Percentiles rank a stretch among this genome's conserved stretches.
Conservation (phyloP, 64 coral and sea anemone species). For the Pocillopora verrucosa region DNA sequence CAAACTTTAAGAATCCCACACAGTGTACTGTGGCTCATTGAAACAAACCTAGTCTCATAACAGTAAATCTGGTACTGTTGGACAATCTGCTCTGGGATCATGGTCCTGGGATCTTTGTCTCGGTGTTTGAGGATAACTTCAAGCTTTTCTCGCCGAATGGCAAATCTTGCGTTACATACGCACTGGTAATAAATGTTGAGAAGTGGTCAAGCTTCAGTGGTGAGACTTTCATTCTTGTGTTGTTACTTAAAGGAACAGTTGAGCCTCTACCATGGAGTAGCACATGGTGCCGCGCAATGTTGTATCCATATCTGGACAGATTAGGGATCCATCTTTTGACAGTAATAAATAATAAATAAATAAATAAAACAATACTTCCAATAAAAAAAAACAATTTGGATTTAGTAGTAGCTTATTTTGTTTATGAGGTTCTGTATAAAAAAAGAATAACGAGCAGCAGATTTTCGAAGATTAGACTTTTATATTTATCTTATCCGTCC, state of each 20-base stretch:
- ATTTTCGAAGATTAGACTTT: too few species aligned
- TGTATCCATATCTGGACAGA: slow-evolving; percentile 11
- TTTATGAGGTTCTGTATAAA: too few species aligned
- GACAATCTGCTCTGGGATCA: slow-evolving; percentile 41
- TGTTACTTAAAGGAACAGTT: not conserved
- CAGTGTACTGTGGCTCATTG: slow-evolving; percentile 29
- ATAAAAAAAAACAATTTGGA: too few species aligned
- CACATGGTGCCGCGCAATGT: slow-evolving; percentile 21
- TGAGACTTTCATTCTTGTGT: not conserved
- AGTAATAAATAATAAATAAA: too few species aligned
- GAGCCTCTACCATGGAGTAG: slow-evolving; percentile 30
- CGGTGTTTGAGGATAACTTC: not conserved
- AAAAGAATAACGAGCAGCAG: not conserved
- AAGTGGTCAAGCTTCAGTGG: slow-evolving; percentile 22
- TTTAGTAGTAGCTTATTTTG: too few species aligned
- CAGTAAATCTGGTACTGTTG: slow-evolving; percentile 46
- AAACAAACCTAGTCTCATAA: slow-evolving; percentile 6
- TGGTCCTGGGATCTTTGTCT: slow-evolving; percentile 30
- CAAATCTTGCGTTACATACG: slow-evolving; percentile 18
- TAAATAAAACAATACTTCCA: not conserved
- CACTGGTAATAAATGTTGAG: slow-evolving; percentile 8
- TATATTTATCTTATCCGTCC: too few species aligned
- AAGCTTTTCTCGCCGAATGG: slow-evolving; percentile 47
- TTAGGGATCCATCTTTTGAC: slow-evolving; percentile 22
- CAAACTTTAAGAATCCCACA: slow-evolving; percentile 27